Percentiles rank a stretch among this genome's conserved stretches.
Evolutionary conservation across 2,797 vertebrate species (phyloP).

Genomic region (Benthosema pterotum): DNA sequence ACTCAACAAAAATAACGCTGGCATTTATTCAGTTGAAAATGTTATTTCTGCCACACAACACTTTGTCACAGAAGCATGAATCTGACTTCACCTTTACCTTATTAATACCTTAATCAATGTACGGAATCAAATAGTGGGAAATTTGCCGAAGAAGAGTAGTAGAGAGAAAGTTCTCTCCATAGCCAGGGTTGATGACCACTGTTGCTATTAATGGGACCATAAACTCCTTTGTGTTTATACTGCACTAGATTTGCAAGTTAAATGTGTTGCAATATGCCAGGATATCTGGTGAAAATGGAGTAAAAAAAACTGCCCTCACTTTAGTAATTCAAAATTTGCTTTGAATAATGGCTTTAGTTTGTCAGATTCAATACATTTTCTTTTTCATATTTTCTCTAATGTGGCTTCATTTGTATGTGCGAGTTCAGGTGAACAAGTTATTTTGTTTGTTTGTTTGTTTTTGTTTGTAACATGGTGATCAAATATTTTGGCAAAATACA

Average conservation of each 20-base stretch:
- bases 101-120: conserved; percentile 39
- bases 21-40: too few relatives aligned
- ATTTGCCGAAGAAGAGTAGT: conserved; percentile 32
- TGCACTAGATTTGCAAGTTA: conserved; percentile 48
- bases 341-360: conserved; percentile 31
- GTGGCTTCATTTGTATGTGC: conserved; percentile 46
- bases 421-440: conserved; percentile 60
- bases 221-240: conserved; percentile 54
- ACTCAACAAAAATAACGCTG: too few relatives aligned
- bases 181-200: conserved; percentile 65
- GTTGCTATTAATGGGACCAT: conserved; percentile 61
- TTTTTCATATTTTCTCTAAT: conserved; percentile 41
- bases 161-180: conserved; percentile 42
- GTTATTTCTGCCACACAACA: too few relatives aligned
- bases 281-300: conserved; percentile 20
- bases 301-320: conserved; percentile 23
- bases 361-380: conserved; percentile 33
- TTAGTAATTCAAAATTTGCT: conserved; percentile 14
- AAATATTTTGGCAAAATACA: conserved; percentile 17
- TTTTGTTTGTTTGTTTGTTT: conserved; percentile 26
- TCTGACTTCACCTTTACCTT: conserved; percentile 19
- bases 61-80: too few relatives aligned
- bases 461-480: conserved; percentile 2
- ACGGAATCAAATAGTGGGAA: conserved; percentile 31
- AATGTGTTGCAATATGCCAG: conserved; percentile 48